Conservation (phyloP, 2,888 invertebrate genomes). For the Dexiosoma caninum region DNA sequence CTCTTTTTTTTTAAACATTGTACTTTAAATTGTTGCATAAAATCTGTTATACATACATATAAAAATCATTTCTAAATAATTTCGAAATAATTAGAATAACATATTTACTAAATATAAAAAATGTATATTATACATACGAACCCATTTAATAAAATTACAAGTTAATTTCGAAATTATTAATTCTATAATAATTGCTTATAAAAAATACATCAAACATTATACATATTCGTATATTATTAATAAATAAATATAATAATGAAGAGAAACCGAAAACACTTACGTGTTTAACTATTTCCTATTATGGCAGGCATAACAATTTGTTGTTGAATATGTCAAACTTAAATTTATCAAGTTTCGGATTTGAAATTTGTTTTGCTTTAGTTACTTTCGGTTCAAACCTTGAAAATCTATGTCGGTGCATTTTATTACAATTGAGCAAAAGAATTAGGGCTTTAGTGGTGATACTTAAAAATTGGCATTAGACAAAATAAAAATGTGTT, state of each 20-base stretch:
- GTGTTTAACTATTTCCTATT: too few species aligned
- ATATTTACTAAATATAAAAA: slow-evolving; percentile 19
- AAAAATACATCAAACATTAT: slow-evolving; percentile 42
- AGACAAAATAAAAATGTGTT: too few species aligned
- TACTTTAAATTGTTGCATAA: slow-evolving; percentile 34
- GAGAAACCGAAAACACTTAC: slow-evolving; percentile 34
- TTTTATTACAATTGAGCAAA: too few species aligned
- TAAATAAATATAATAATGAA: slow-evolving; percentile 40
- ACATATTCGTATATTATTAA: too few species aligned
- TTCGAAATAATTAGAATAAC: slow-evolving; percentile 2
- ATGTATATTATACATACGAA: slow-evolving; percentile 31
- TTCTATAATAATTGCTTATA: slow-evolving; percentile 57
- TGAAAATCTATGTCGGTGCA: too few species aligned
- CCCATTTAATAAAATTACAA: slow-evolving; percentile 41
- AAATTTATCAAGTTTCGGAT: too few species aligned
- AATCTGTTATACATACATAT: slow-evolving; percentile 44
- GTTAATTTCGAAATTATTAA: slow-evolving; percentile 51
- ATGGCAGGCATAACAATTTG: too few species aligned
- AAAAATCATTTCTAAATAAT: slow-evolving; percentile 7
- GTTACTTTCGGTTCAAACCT: too few species aligned
- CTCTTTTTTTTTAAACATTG: neutral
- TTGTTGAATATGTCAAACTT: too few species aligned
- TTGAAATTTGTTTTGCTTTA: too few species aligned
- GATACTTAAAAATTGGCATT: too few species aligned
- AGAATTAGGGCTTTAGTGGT: too few species aligned